phyloP scores from a whole-genome alignment of 2,888 invertebrate genomes.

The Megamerina dolium region DNA sequence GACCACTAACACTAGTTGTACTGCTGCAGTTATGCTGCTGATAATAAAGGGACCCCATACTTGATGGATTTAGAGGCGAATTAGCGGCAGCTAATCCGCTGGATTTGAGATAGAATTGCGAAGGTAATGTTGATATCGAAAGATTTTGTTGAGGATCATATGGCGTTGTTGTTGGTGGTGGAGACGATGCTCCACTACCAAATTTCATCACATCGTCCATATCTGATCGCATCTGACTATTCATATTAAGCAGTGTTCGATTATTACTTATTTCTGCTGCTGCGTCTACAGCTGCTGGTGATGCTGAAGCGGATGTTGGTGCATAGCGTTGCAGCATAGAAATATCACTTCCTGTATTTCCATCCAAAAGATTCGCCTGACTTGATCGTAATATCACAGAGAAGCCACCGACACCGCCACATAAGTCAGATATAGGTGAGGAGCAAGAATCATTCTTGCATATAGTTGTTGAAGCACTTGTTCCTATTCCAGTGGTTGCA shows the following conservation, averaged over 20 bases:
- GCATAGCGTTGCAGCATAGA: constrained; percentile 42
- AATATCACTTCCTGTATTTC: constrained; percentile 19
- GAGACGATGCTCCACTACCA: constrained; percentile 26
- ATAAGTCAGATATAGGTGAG: constrained; percentile 36
- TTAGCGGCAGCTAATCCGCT: constrained; percentile 50
- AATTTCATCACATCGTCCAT: too few relatives aligned
- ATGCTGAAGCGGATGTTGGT: too few relatives aligned
- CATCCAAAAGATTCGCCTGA: constrained; percentile 18
- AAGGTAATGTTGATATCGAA: too few relatives aligned
- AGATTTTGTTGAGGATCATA: too few relatives aligned
- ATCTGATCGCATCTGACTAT: constrained; percentile 40
- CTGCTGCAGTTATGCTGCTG: constrained; percentile 44
- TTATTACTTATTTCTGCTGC: too few relatives aligned
- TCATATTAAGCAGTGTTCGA: constrained; percentile 32
- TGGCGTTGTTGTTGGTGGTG: constrained; percentile 26
- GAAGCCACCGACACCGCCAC: constrained; percentile 30
- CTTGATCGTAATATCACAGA: constrained; percentile 44
- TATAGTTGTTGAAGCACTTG: too few relatives aligned
- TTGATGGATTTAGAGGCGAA: constrained; percentile 51
- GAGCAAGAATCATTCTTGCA: constrained; percentile 43
- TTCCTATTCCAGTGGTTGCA: too few relatives aligned
- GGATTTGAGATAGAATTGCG: constrained; percentile 39
- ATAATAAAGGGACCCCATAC: constrained; percentile 54
- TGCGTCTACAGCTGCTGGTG: too few relatives aligned
- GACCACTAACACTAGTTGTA: too few relatives aligned